phyloP scores from a whole-genome alignment of 2,113 vertebrate genomes.

The Ovis canadensis region DNA sequence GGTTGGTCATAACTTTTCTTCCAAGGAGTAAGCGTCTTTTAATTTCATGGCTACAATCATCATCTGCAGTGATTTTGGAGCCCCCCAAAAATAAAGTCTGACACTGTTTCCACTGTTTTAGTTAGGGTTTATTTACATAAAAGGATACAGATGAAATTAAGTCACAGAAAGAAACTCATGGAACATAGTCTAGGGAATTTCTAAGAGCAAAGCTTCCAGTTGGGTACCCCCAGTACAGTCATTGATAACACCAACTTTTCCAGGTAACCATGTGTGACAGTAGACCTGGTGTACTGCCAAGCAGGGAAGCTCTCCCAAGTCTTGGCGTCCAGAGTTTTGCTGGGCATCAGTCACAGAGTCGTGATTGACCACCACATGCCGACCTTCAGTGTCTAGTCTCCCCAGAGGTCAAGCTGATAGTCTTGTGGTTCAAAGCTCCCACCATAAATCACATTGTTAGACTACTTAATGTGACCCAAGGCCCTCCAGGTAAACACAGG shows the following conservation, averaged over 20 bases:
- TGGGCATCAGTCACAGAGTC: not conserved
- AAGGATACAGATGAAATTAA: not conserved
- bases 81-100: too few relatives aligned
- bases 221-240: too few relatives aligned
- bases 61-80: too few relatives aligned
- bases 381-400: not conserved
- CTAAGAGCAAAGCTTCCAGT: not conserved
- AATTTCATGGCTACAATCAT: too few relatives aligned
- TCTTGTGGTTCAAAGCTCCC: not conserved
- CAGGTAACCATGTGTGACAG: not conserved
- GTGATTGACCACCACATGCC: not conserved
- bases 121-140: not conserved
- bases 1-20: too few relatives aligned
- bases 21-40: too few relatives aligned
- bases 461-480: not conserved
- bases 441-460: not conserved
- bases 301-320: not conserved
- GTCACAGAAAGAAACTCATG: not conserved
- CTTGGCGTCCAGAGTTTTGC: not conserved
- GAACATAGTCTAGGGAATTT: not conserved
- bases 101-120: not conserved
- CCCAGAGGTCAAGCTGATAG: not conserved
- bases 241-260: not conserved
- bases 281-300: fast-evolving
- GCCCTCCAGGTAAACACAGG: not conserved